Evolutionary conservation across 2,888 invertebrate species (phyloP).

Genomic region (Lasioglossum pauxillum): DNA sequence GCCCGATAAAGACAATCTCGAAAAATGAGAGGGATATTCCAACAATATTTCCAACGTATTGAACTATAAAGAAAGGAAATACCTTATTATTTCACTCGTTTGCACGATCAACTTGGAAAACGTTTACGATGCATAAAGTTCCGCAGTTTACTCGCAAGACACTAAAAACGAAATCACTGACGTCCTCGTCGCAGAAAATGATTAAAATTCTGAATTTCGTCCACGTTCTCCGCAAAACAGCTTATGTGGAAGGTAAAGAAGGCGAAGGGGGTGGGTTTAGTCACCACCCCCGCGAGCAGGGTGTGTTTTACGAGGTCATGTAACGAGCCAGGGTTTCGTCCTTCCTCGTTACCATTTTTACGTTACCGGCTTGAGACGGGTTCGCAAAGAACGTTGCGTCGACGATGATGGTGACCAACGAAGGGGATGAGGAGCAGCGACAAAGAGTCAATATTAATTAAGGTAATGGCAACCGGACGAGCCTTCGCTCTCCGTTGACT

Average conservation of each 20-base stretch:
- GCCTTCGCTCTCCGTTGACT: conserved; percentile 44
- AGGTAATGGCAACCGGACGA: conserved; percentile 70
- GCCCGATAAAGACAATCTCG: no score
- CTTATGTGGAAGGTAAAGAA: not conserved
- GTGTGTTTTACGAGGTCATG: conserved; percentile 55
- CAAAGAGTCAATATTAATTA: conserved; percentile 77
- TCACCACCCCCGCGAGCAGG: conserved; percentile 22
- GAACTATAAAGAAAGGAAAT: not conserved
- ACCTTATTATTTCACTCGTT: not conserved
- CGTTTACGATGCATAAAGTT: not conserved
- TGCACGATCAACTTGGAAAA: not conserved
- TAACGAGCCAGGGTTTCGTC: conserved; percentile 36
- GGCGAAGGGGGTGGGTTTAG: not conserved
- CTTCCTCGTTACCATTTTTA: not conserved
- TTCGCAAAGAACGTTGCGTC: conserved; percentile 10
- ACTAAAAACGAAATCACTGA: not conserved
- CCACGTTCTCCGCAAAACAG: not conserved
- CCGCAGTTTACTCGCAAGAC: not conserved
- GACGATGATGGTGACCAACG: not conserved
- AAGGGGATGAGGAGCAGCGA: conserved; percentile 26
- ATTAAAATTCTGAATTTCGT: conserved; percentile 1
- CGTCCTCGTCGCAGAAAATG: not conserved
- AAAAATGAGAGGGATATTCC: not conserved
- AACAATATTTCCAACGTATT: not conserved
- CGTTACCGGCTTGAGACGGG: not conserved